phyloP scores from a whole-genome alignment of 1,140 invertebrate species.

The Drosophila chauvacae region DNA sequence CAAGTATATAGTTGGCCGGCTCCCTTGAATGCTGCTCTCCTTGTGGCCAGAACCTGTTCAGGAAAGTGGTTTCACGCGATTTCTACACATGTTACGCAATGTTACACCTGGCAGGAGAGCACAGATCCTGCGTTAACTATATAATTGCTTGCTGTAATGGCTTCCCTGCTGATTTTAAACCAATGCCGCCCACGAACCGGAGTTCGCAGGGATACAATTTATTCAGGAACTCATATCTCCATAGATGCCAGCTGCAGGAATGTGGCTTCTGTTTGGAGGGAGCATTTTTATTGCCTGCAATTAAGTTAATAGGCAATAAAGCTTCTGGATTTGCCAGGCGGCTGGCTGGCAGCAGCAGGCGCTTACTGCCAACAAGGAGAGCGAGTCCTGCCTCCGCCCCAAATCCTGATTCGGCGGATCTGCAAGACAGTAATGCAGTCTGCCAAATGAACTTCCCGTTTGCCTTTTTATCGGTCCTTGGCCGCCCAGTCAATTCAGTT shows the following conservation, averaged over 20 bases:
- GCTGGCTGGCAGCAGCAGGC: slow-evolving; percentile 7
- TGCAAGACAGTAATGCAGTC: slow-evolving; percentile 18
- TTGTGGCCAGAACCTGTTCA: background rate
- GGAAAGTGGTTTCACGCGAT: background rate
- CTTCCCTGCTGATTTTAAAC: background rate
- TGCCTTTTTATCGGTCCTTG: slow-evolving; percentile 16
- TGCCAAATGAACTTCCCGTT: slow-evolving; percentile 28
- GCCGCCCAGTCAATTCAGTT: background rate
- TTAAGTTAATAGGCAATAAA: slow-evolving; percentile 77
- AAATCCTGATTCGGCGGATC: slow-evolving; percentile 18
- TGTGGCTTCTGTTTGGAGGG: slow-evolving; percentile 3
- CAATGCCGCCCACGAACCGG: background rate
- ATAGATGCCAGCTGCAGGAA: slow-evolving; percentile 18
- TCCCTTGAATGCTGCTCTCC: slow-evolving; percentile 31
- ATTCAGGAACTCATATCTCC: slow-evolving; percentile 8
- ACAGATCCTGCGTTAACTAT: background rate
- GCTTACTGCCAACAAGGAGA: background rate
- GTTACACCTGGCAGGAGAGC: background rate
- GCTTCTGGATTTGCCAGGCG: slow-evolving; percentile 57
- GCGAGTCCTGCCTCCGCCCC: background rate
- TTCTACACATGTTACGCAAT: background rate
- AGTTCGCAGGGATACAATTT: slow-evolving; percentile 6
- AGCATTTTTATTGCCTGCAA: slow-evolving; percentile 70
- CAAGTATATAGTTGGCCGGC: slow-evolving; percentile 43
- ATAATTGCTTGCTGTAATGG: background rate